Base-by-base conservation (phyloP, 2,888 invertebrate species). In the Bruchidius siliquastri region DNA sequence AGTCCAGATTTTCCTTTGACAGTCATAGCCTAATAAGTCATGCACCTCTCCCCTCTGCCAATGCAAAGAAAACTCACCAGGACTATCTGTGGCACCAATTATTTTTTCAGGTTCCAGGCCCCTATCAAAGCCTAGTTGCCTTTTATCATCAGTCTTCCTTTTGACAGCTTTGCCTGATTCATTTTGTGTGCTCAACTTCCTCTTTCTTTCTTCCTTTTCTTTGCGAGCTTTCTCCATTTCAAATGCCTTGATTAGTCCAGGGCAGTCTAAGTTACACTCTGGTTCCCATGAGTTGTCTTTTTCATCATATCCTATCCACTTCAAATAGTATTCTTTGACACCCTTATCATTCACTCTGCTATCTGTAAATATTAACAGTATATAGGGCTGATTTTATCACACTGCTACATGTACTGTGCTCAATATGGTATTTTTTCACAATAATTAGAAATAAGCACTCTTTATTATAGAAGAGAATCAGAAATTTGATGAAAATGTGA, bases 201-300 rank as follows among this genome's bases (percentile, higher is more conserved):
- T 73, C 82, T 88, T 88, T 76, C 88, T 81, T 80, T 87, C 87
- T 75, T 87, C 88, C 74, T 81, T 80, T 20, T 76, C 72, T 75
- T 85, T 86, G 90, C 91, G 82, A 81, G 92, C 92, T 70, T 93
- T 89, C 0, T 93, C 92, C 21, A 94, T 95, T 85, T 97, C 96
- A 85, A 94, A 97, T 0, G 95, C 93, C 74, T 92, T 90, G 79
- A 96, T 96, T 67, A 96, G 88, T 80, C 95, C 96, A 0, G 97
- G 97, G 84, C 97, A 97, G 82, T 97, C 96, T 2, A 97, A 88
- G 72, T 85, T 84, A 81, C 96, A 96, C 80, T 95, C 95, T 0
- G 98, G 98, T 82, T 98, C 98, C 98, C 98, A 98, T 0, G 98
- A 97, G 83, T 98, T 98, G 81, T 98, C 97, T 70, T 93, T 93